Percentiles rank a stretch among this genome's conserved stretches.
phyloP scores from a whole-genome alignment of 2,113 vertebrate genomes.

The Tupaia chinensis region DNA sequence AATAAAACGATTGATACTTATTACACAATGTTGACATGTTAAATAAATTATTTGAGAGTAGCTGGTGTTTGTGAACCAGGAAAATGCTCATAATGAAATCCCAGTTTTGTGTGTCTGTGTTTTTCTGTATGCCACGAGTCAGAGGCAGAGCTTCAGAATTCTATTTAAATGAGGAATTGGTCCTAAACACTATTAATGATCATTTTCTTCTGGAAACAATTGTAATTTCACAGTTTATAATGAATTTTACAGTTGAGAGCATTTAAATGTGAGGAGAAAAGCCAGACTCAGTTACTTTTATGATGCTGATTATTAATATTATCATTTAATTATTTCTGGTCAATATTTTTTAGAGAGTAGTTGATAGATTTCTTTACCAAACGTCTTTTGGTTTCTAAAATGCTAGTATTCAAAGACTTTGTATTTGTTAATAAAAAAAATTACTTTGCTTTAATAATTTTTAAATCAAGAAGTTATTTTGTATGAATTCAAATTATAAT shows the following conservation, averaged over 20 bases:
- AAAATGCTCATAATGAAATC: conserved; percentile 32
- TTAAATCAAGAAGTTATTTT: conserved; percentile 19
- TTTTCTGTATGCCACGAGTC: conserved; percentile 13
- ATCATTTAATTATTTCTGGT: conserved; percentile 66
- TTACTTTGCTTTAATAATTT: background rate
- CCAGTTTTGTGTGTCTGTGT: conserved; percentile 7
- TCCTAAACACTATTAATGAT: conserved; percentile 16
- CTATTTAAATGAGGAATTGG: conserved; percentile 50
- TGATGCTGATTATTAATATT: conserved; percentile 68
- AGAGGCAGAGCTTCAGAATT: conserved; percentile 52
- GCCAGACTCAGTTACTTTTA: conserved; percentile 44
- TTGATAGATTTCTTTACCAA: background rate
- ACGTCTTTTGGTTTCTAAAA: conserved; percentile 37
- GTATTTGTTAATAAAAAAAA: conserved; percentile 18
- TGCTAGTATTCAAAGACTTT: background rate
- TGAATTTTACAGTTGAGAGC: conserved; percentile 67
- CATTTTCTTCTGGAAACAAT: conserved; percentile 61
- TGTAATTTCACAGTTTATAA: conserved; percentile 73
- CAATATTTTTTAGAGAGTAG: conserved; percentile 32
- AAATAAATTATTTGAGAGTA: conserved; percentile 59
- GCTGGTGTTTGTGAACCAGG: conserved; percentile 11
- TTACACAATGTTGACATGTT: conserved; percentile 35
- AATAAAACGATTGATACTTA: conserved; percentile 31
- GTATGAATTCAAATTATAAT: conserved; percentile 26
- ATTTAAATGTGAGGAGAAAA: conserved; percentile 75